Evolutionary conservation across 2,888 invertebrate species (phyloP), one percentile per base, ranked within the genome.

Genomic region (Hipparchia semele): DNA sequence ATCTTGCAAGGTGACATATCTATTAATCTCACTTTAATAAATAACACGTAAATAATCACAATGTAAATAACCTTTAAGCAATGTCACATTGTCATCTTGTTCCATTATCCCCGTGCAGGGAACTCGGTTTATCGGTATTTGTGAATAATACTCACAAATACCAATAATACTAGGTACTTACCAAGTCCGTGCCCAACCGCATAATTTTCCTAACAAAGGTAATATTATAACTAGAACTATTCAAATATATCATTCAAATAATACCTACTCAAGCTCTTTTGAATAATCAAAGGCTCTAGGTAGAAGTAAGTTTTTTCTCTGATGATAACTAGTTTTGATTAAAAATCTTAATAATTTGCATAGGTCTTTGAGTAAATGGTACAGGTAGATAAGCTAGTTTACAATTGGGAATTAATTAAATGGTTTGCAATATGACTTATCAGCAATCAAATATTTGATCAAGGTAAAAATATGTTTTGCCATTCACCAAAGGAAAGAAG

Each of bases 31-130:
- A 33, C 65, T 33, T 64, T 64, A 10, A 39, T 53, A 53, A 33
- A 65, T 53, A 12, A 12, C 53, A 53, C 3, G n/a, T 46, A 62
- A 13, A n/a, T 64, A 51, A 65, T 12, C 65, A 33, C 65, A 12
- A 33, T 53, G 51, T 65, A 33, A 33, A 65, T 65, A 53, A 65
- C 65, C 53, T 65, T 23, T 33, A 12, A 12, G 12, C 53, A 65
- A 65, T 65, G 64, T 65, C 65, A 23, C 65, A 65, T 65, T 65
- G 33, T 53, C 33, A 53, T 51, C 13, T 65, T 53, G 64, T 51
- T 51, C 6, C 23, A n/a, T 56, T n/a, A 56, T 6, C 12, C 56
- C 5, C 12, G 60, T 49, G 9, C 13, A 64, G 49, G 10, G 9
- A 51, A 49, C 54, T n/a, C 12, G 12, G 54, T 6, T 12, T 2